Evolutionary conservation across 2,113 vertebrate genomes (phyloP).

Genomic region (Rhea americana): DNA sequence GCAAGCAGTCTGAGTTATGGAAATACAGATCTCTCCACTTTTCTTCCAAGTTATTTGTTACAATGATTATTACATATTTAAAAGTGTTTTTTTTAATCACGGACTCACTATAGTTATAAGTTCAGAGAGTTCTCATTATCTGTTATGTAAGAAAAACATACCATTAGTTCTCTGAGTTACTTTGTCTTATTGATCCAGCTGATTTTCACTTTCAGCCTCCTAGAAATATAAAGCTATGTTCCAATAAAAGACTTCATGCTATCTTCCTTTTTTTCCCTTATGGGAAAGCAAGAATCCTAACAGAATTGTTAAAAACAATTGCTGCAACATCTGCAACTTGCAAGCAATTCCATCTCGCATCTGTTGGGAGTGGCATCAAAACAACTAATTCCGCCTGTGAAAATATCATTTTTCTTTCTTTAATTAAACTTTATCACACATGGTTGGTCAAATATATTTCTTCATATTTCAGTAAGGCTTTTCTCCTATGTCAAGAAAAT

Average conservation of each 20-base stretch:
- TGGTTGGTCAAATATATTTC: background rate
- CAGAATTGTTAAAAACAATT: background rate
- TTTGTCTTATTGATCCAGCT: background rate
- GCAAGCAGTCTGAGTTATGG: background rate
- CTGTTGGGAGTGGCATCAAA: background rate
- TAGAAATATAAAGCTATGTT: background rate
- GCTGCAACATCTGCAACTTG: background rate
- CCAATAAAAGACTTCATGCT: background rate
- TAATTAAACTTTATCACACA: background rate
- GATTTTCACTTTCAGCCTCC: background rate
- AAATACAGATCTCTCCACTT: background rate
- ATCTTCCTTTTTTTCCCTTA: background rate
- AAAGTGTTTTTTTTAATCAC: background rate
- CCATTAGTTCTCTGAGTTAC: background rate
- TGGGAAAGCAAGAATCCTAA: background rate
- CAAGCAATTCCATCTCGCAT: accelerated
- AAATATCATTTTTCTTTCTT: background rate
- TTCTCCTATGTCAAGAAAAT: background rate
- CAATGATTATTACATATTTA: background rate
- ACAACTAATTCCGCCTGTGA: background rate
- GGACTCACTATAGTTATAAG: background rate
- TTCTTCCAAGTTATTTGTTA: background rate
- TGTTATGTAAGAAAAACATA: background rate
- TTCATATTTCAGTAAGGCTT: background rate
- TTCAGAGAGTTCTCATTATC: background rate